Base-by-base conservation (phyloP, 2,113 vertebrate species). In the Heterochromis multidens region DNA sequence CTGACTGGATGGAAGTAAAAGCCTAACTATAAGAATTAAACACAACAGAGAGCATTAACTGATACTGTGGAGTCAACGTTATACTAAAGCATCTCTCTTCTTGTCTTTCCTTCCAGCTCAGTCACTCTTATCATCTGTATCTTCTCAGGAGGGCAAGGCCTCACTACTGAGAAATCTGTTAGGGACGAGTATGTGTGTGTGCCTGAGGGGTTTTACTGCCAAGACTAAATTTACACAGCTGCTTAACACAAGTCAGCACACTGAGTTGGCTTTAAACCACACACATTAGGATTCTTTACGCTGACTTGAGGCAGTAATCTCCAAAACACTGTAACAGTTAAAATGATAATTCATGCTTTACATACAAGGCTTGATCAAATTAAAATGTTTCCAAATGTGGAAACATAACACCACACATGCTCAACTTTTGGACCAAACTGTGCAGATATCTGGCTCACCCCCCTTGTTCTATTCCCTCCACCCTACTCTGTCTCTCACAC, bases 171-270 rank as follows among this genome's bases (percentile, higher is more conserved):
- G 19, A 54, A 89, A 78, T 83, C 70, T 31, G 19, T 35, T 33
- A 43, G 65, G 49, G 62, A 78, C 70, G 31, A 27, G 33, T 86
- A n/a, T 56, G 62, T 37, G 7, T 59, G 43, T 70, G 35, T 35
- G 54, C n/a, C 25, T 27, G 7, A 49, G 10, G 16, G 57, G 29
- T 59, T 88, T 84, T 77, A 87, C 83, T 79, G 85, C 59, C 82
- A 35, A 21, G 52, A 70, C 76, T 84, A 76, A 77, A 90, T 83
- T 83, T 81, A 86, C 85, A 81, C 85, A 93, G 40, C 90, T 88
- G 90, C 78, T 74, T 33, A 52, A 59, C 77, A 81, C 61, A 21
- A 77, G 70, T 77, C 81, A 59, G 61, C 88, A 81, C 27, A 65
- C 19, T 43, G 60, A 77, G 54, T 23, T 27, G 14, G 31, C 37